Evolutionary conservation across 2,797 vertebrate genomes (phyloP).

Genomic region (Pempheris klunzingeri): DNA sequence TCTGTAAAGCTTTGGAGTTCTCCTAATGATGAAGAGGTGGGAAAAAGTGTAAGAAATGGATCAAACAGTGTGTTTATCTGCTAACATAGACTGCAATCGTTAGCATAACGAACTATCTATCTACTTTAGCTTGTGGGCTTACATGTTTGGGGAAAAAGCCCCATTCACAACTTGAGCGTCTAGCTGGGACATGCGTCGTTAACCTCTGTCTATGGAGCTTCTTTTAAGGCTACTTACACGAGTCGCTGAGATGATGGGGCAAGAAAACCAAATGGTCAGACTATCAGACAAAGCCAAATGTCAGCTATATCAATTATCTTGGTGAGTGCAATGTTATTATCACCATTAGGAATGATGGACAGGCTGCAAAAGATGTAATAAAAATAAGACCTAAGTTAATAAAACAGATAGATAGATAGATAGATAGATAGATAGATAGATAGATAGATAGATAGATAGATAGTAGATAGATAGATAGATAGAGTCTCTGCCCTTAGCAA

Average conservation of each 20-base stretch:
- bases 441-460: conserved; percentile 48
- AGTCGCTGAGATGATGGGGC: neutral
- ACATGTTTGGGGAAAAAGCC: neutral
- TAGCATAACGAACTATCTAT: neutral
- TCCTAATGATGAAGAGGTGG: neutral
- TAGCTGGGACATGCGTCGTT: neutral
- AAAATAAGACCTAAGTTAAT: conserved; percentile 1
- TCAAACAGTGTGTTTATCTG: neutral
- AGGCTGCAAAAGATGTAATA: neutral
- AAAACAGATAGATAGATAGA: conserved; percentile 19
- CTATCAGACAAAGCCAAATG: neutral
- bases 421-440: conserved; percentile 37
- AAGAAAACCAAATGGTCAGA: neutral
- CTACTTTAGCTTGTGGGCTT: neutral
- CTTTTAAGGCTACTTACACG: neutral
- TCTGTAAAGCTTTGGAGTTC: conserved; percentile 10
- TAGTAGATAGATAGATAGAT: conserved; percentile 53
- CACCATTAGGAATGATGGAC: neutral
- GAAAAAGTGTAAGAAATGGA: neutral
- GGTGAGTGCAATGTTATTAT: neutral
- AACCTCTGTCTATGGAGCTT: neutral
- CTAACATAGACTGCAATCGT: neutral
- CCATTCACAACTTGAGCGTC: neutral
- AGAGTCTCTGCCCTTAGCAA: conserved; percentile 48
- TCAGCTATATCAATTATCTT: neutral